These are phyloP conservation scores for Scomber scombrus DNA, from an alignment of 2,113 vertebrate species.

Conservation along the genomic window DNA sequence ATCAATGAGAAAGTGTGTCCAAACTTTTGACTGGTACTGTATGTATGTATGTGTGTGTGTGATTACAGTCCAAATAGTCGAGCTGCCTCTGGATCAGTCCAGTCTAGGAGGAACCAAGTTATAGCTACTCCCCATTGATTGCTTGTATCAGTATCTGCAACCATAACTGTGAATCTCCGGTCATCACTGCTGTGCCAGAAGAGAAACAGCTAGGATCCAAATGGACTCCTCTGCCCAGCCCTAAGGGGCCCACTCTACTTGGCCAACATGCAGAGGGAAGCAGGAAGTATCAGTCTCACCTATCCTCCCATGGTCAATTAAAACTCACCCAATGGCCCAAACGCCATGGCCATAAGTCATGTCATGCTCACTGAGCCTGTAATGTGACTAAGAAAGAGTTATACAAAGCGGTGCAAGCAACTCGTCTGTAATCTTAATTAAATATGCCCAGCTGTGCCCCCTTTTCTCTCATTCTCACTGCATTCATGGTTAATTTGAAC, in stretches of 20 bases:
- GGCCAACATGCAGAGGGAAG: slow-evolving; percentile 44
- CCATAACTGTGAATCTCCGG: neutral
- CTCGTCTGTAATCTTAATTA: slow-evolving; percentile 58
- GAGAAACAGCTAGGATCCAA: slow-evolving; percentile 25
- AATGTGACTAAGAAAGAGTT: slow-evolving; percentile 40
- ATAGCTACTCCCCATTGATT: neutral
- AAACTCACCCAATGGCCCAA: slow-evolving; percentile 34
- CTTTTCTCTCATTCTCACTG: neutral
- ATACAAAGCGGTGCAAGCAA: slow-evolving; percentile 30
- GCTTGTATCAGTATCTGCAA: neutral
- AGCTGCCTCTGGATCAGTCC: too few species aligned
- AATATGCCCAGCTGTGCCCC: slow-evolving; percentile 50
- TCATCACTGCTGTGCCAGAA: slow-evolving; percentile 1
- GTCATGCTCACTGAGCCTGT: slow-evolving; percentile 36
- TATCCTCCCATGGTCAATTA: slow-evolving; percentile 63
- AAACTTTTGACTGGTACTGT: too few species aligned
- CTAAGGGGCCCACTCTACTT: neutral
- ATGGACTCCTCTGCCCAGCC: neutral
- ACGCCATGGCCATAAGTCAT: slow-evolving; percentile 56
- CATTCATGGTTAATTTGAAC: slow-evolving; percentile 47
- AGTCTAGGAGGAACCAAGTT: too few species aligned
- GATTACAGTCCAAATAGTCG: too few species aligned
- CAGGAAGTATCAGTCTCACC: slow-evolving; percentile 24
- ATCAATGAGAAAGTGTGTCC: too few species aligned
- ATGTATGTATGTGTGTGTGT: too few species aligned